phyloP scores from a whole-genome alignment of 1,140 invertebrate species.

The Zaprionus tsacasi region DNA sequence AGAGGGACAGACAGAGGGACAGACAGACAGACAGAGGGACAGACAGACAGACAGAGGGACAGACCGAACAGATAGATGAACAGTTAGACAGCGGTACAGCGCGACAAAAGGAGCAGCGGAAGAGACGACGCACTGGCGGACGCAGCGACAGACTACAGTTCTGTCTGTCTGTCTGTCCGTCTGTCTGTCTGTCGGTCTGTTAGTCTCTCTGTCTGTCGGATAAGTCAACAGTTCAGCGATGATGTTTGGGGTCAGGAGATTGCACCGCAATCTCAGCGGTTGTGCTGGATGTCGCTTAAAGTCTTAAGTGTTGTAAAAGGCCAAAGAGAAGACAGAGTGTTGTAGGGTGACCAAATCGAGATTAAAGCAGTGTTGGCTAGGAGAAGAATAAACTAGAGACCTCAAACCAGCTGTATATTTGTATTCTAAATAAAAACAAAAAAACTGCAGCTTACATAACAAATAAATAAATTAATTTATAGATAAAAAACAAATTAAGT shows the following conservation, averaged over 20 bases:
- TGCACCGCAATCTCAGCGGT: slow-evolving; percentile 55
- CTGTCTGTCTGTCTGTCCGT: too few relatives aligned
- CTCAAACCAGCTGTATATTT: too few relatives aligned
- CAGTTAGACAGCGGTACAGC: slow-evolving; percentile 16
- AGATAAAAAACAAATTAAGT: neutral
- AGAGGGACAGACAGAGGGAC: slow-evolving; percentile 4
- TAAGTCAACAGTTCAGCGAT: slow-evolving; percentile 72
- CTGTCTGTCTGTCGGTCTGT: too few relatives aligned
- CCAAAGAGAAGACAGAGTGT: neutral
- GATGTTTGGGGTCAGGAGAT: slow-evolving; percentile 63
- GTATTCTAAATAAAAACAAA: neutral
- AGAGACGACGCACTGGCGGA: neutral
- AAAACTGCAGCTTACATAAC: neutral
- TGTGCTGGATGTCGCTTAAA: slow-evolving; percentile 3
- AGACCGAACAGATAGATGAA: slow-evolving; percentile 14
- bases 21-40: slow-evolving; percentile 16
- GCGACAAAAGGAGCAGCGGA: slow-evolving; percentile 3
- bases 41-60: slow-evolving; percentile 11
- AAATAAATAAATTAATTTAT: neutral
- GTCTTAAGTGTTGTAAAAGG: slow-evolving; percentile 44
- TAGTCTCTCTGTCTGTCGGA: neutral
- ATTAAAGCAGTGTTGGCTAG: neutral
- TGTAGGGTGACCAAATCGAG: neutral
- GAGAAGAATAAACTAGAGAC: neutral
- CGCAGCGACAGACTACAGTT: neutral